A percentile compares a stretch with the other conserved stretches of the same genome.
phyloP scores from a whole-genome alignment of 1,140 invertebrate genomes.

The Zaprionus davidi region DNA sequence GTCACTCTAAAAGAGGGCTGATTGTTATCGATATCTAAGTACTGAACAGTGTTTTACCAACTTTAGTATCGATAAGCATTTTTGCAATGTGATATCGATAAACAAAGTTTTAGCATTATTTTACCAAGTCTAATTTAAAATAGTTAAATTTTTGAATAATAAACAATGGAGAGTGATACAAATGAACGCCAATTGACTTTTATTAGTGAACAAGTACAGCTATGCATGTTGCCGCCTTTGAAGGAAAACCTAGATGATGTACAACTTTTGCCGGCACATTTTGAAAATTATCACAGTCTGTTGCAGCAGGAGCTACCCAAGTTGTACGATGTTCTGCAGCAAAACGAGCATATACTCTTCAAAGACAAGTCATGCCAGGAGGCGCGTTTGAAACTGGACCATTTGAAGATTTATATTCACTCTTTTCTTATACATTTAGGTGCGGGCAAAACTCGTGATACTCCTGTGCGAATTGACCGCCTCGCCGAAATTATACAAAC shows the following conservation, averaged over 20 bases:
- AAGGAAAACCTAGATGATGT: constrained; percentile 53
- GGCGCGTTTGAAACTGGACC: constrained; percentile 11
- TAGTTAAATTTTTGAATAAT: not conserved
- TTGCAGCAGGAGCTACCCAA: constrained; percentile 52
- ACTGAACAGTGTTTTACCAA: not conserved
- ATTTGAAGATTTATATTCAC: not conserved
- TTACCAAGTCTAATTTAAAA: not conserved
- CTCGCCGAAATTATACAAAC: constrained; percentile 40
- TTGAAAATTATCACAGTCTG: constrained; percentile 49
- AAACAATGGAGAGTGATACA: constrained; percentile 34
- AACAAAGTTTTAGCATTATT: not conserved
- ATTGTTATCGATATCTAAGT: constrained; percentile 1
- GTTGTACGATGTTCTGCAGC: constrained; percentile 59
- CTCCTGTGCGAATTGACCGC: constrained; percentile 65
- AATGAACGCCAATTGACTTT: constrained; percentile 23
- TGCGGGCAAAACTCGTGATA: constrained; percentile 51
- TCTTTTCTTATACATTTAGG: constrained; percentile 23
- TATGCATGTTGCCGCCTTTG: constrained; percentile 63
- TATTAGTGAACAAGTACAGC: constrained; percentile 54
- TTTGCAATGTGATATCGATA: not conserved
- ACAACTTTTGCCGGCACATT: constrained; percentile 43
- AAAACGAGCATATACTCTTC: constrained; percentile 11
- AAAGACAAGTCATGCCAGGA: constrained; percentile 26
- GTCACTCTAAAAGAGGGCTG: constrained; percentile 13
- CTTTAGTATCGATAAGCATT: not conserved